Evolutionary conservation across 2,113 vertebrate species (phyloP).

Genomic region (Tor tambroides): DNA sequence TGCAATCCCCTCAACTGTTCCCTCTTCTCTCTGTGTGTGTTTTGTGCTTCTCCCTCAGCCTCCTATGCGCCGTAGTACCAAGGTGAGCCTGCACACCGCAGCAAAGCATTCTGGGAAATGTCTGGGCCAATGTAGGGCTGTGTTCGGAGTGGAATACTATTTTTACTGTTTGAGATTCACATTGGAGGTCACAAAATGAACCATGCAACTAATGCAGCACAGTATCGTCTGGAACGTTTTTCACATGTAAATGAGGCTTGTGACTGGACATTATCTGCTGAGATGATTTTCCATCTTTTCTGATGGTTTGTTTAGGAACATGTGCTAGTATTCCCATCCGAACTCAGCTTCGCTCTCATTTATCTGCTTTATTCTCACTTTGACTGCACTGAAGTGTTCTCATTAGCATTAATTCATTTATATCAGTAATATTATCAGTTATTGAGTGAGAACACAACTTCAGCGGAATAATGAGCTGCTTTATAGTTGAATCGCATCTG

Average conservation of each 20-base stretch:
- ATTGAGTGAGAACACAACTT: not conserved
- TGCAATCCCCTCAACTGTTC: not conserved
- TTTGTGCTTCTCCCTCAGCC: slow-evolving; percentile 80
- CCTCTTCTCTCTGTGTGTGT: slow-evolving; percentile 28
- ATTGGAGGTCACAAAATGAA: not conserved
- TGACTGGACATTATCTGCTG: not conserved
- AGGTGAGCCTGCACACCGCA: slow-evolving; percentile 77
- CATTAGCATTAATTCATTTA: not conserved
- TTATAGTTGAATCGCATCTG: not conserved
- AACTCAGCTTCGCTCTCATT: not conserved
- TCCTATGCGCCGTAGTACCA: slow-evolving; percentile 84
- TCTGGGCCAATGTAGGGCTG: not conserved
- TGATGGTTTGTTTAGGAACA: not conserved
- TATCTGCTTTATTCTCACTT: not conserved
- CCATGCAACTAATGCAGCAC: not conserved
- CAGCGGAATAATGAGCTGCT: not conserved
- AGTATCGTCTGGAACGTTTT: not conserved
- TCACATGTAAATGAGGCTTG: too few relatives aligned
- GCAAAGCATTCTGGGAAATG: slow-evolving; percentile 44
- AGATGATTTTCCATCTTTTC: not conserved
- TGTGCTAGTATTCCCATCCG: not conserved
- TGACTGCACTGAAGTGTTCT: not conserved
- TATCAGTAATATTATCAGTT: not conserved
- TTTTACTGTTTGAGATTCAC: not conserved
- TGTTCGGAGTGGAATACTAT: not conserved